Percentiles rank a stretch among this genome's conserved stretches.
Evolutionary conservation across 2,888 invertebrate species (phyloP).

Genomic region (Ephialtes manifestator): DNA sequence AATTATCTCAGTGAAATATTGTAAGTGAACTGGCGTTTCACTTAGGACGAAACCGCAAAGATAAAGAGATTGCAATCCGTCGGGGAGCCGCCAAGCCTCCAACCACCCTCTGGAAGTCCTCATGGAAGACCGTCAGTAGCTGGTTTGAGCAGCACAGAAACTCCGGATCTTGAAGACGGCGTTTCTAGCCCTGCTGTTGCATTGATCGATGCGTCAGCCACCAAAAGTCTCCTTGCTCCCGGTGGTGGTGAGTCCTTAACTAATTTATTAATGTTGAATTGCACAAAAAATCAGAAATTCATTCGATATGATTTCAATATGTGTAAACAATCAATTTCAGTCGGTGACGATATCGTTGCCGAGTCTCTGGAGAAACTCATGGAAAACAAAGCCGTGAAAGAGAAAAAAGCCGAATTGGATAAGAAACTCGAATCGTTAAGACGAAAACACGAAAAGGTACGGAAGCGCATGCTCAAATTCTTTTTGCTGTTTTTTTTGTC

Average conservation of each 20-base stretch:
- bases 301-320: background rate
- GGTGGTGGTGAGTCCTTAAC: slow-evolving; percentile 77
- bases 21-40: slow-evolving; percentile 8
- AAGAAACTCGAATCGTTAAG: slow-evolving; percentile 94
- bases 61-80: slow-evolving; percentile 81
- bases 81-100: slow-evolving; percentile 78
- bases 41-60: slow-evolving; percentile 80
- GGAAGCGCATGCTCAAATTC: background rate
- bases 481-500: background rate
- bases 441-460: slow-evolving; percentile 92
- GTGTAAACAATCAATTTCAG: slow-evolving; percentile 66
- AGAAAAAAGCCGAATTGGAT: slow-evolving; percentile 94
- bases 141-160: slow-evolving; percentile 78
- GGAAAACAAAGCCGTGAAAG: slow-evolving; percentile 93
- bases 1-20: slow-evolving; percentile 5
- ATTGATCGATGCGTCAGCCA: slow-evolving; percentile 77
- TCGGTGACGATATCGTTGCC: slow-evolving; percentile 88
- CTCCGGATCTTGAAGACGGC: slow-evolving; percentile 81
- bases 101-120: slow-evolving; percentile 77
- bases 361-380: slow-evolving; percentile 93
- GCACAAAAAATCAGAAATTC: background rate
- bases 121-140: slow-evolving; percentile 81
- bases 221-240: slow-evolving; percentile 80
- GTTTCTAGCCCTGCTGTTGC: slow-evolving; percentile 72
- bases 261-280: background rate